Percentiles rank a stretch among this genome's conserved stretches.
Evolutionary conservation across 2,113 vertebrate species (phyloP).

Genomic region (Emydocephalus ijimae): DNA sequence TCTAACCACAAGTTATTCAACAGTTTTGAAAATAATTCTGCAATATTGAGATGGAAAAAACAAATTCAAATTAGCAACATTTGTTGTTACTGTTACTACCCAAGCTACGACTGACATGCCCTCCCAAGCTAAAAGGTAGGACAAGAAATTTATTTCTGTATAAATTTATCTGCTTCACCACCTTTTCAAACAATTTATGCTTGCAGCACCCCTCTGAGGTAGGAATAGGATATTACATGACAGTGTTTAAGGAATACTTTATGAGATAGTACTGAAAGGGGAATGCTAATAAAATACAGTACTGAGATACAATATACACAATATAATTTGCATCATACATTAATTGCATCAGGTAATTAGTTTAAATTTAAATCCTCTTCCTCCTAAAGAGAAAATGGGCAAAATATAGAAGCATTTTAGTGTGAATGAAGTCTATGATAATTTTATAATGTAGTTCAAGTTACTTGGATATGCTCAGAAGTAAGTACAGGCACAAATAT

Average conservation of each 20-base stretch:
- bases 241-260: neutral
- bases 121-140: neutral
- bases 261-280: neutral
- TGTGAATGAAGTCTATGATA: neutral
- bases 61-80: neutral
- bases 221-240: constrained; percentile 9
- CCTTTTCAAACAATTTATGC: constrained; percentile 9
- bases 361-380: neutral
- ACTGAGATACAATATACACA: neutral
- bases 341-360: neutral
- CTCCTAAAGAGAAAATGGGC: neutral
- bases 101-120: neutral
- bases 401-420: neutral
- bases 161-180: neutral
- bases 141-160: neutral
- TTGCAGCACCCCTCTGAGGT: constrained; percentile 23
- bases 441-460: neutral
- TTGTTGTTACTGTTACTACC: neutral
- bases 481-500: neutral
- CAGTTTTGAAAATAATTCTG: neutral
- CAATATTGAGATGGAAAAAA: neutral
- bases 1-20: neutral
- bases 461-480: neutral
- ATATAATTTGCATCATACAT: neutral
- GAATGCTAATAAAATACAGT: neutral